Evolutionary conservation across 2,113 vertebrate species (phyloP), one percentile per base, ranked within the genome.

Genomic region (Apodemus sylvaticus): DNA sequence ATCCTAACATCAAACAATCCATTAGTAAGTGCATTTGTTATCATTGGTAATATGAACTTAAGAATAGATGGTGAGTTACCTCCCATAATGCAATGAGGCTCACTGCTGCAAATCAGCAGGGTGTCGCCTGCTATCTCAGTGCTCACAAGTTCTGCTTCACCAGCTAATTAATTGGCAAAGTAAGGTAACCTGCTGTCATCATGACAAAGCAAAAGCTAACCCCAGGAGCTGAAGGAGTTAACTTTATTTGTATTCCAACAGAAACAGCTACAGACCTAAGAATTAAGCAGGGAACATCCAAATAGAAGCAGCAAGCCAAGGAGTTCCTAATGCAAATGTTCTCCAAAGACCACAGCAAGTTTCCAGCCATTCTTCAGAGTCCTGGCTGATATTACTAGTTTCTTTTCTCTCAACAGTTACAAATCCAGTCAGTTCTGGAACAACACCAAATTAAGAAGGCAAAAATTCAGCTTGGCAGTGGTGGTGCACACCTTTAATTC

Each of bases 361-460:
- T 85, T 87, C 10, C 4, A 77, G 85, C 36, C 62, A 93, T 71
- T 70, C 76, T 66, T 42, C 90, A 95, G 34, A 95, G 86, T 86
- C 90, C 12, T 11, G 74, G 78, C 36, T 85, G 89, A 36, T 70
- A 87, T 26, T 82, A 81, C 1, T 78, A 4, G 86, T 39, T 48
- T 93, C 13, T 93, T 94, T 86, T 85, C 76, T 51, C 48, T 45
- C 66, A 19, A 55, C 39, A 62, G 7, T 93, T 88, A 82, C 45
- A 97, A 87, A 91, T 48, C 77, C 0, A 12, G 81, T 36, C n/a
- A 73, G 26, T 4, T 70, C 62, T 89, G 42, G 45, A 94, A 93
- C 14, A 82, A 60, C 48, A 95, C 88, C 74, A 95, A n/a, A 62
- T 88, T 34, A 95, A 64, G 36, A 95, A 89, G 55, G 62, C 36